These are phyloP conservation scores for Cyprinodon brontotheroides DNA, from an alignment of 2,113 vertebrate genomes.

Conservation along the genomic window DNA sequence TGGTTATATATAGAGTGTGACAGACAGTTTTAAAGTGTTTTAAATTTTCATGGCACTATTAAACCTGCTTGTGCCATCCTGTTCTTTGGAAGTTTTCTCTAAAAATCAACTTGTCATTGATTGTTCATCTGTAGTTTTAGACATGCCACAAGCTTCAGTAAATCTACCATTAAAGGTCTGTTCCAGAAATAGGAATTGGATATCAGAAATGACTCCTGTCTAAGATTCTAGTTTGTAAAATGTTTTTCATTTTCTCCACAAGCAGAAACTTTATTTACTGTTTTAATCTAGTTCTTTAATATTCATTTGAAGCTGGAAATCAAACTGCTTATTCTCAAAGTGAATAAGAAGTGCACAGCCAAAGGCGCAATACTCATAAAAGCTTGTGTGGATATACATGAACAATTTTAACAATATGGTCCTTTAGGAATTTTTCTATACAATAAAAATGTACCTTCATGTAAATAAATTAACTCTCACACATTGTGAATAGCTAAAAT, in stretches of 20 bases:
- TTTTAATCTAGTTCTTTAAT: not conserved
- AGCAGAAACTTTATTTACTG: not conserved
- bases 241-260: not conserved
- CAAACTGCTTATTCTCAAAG: too few relatives aligned
- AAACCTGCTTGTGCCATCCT: conserved; percentile 26
- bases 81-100: conserved; percentile 44
- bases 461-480: too few relatives aligned
- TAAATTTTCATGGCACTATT: not conserved
- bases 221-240: conserved; percentile 8
- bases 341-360: too few relatives aligned
- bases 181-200: conserved; percentile 30
- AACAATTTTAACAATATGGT: too few relatives aligned
- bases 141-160: conserved; percentile 27
- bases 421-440: too few relatives aligned
- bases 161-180: conserved; percentile 12
- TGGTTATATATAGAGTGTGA: not conserved
- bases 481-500: too few relatives aligned
- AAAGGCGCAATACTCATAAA: too few relatives aligned
- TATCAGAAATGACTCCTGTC: conserved; percentile 5
- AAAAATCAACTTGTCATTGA: conserved; percentile 31
- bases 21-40: not conserved
- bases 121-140: conserved; percentile 29
- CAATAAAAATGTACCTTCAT: too few relatives aligned
- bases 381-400: too few relatives aligned
- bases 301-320: too few relatives aligned